Evolutionary conservation across 2,113 vertebrate genomes (phyloP).

Genomic region (Spheniscus mendiculus): DNA sequence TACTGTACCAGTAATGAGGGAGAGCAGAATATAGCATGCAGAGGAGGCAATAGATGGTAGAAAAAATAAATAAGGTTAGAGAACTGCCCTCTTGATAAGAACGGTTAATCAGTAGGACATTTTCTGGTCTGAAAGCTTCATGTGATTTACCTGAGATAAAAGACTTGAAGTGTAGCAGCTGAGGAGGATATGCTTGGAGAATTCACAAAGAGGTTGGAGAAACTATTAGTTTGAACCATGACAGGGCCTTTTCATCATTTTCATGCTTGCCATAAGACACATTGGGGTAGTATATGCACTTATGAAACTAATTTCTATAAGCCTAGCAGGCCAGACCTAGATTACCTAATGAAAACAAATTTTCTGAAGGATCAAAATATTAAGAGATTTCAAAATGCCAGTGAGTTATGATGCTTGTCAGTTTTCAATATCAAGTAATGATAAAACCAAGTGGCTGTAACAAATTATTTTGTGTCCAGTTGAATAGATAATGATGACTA

Average conservation of each 20-base stretch:
- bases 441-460: constrained; percentile 50
- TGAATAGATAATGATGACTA: background rate
- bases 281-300: background rate
- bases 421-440: constrained; percentile 31
- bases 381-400: constrained; percentile 1
- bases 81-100: constrained; percentile 34
- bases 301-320: background rate
- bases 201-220: constrained; percentile 33
- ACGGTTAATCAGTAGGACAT: constrained; percentile 21
- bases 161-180: constrained; percentile 22
- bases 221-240: constrained; percentile 9
- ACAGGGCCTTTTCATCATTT: constrained; percentile 38
- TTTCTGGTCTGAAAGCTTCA: constrained; percentile 46
- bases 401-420: constrained; percentile 40
- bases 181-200: constrained; percentile 28
- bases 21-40: background rate
- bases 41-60: background rate
- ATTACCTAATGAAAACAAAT: constrained; percentile 4
- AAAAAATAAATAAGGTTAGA: constrained; percentile 33
- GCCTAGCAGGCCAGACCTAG: background rate
- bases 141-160: constrained; percentile 52
- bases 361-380: constrained; percentile 11
- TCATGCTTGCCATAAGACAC: background rate
- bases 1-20: background rate
- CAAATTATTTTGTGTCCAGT: constrained; percentile 50